Evolutionary conservation across 1,140 invertebrate species (phyloP).

Genomic region (Brachystomella parvula): DNA sequence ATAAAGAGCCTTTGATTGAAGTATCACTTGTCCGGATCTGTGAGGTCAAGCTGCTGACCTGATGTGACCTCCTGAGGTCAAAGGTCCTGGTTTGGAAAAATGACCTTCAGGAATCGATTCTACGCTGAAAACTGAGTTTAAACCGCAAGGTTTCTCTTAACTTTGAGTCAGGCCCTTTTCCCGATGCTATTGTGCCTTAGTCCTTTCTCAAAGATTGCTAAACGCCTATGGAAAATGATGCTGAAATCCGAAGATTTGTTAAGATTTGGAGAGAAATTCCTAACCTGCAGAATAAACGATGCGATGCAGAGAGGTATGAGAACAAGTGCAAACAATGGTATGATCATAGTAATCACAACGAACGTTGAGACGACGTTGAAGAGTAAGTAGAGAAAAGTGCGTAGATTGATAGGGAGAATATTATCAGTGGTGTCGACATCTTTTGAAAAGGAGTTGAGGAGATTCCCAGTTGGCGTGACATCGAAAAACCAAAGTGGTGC

Average conservation of each 20-base stretch:
- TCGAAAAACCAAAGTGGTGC: constrained; percentile 67
- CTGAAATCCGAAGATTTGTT: not conserved
- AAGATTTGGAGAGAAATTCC: not conserved
- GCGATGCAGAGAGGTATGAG: constrained; percentile 80
- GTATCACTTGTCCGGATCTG: too few species aligned
- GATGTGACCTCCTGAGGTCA: too few species aligned
- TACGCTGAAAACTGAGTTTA: too few species aligned
- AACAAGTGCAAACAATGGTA: constrained; percentile 72
- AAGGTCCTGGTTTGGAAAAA: too few species aligned
- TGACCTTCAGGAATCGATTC: too few species aligned
- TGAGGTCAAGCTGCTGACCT: too few species aligned
- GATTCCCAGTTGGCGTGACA: constrained; percentile 70
- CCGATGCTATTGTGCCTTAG: too few species aligned
- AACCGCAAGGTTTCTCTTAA: too few species aligned
- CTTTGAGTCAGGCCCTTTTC: too few species aligned
- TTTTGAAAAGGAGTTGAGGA: constrained; percentile 76
- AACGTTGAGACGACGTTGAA: constrained; percentile 58
- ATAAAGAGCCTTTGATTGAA: too few species aligned
- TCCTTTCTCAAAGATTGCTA: too few species aligned
- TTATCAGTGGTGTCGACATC: constrained; percentile 58
- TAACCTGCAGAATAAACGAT: constrained; percentile 72
- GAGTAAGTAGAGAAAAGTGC: constrained; percentile 38
- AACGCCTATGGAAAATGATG: too few species aligned
- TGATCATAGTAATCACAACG: constrained; percentile 80
- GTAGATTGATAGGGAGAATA: constrained; percentile 11